Evolutionary conservation across 1,140 invertebrate genomes (phyloP).

Genomic region (Antheraea mylitta): DNA sequence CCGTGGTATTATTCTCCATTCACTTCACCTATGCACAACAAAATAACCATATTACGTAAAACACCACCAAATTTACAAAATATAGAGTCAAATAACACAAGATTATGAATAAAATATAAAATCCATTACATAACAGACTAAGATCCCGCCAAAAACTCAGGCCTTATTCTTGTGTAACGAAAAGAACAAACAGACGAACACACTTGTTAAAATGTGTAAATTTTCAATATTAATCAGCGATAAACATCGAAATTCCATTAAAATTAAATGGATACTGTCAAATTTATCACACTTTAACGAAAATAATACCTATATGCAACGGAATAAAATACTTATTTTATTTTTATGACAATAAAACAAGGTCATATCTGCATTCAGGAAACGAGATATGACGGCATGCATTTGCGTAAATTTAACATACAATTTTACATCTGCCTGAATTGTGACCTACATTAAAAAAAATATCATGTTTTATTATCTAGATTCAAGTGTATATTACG

Average conservation of each 20-base stretch:
- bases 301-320: conserved; percentile 13
- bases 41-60: too few relatives aligned
- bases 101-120: too few relatives aligned
- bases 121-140: too few relatives aligned
- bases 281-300: conserved; percentile 4
- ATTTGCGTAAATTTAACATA: conserved; percentile 10
- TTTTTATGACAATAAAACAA: conserved; percentile 14
- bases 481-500: too few relatives aligned
- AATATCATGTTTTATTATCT: background rate
- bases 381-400: conserved; percentile 12
- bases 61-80: too few relatives aligned
- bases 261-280: background rate
- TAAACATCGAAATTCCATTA: background rate
- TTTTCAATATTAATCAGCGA: background rate
- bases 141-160: too few relatives aligned
- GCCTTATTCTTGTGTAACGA: too few relatives aligned
- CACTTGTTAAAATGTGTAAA: too few relatives aligned
- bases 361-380: conserved; percentile 19
- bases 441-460: conserved; percentile 4
- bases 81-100: too few relatives aligned
- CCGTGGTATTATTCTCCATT: too few relatives aligned
- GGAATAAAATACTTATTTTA: background rate
- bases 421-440: conserved; percentile 11
- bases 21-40: too few relatives aligned
- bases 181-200: too few relatives aligned